Evolutionary conservation across 2,113 vertebrate genomes (phyloP).

Genomic region (Muntiacus muntjak): DNA sequence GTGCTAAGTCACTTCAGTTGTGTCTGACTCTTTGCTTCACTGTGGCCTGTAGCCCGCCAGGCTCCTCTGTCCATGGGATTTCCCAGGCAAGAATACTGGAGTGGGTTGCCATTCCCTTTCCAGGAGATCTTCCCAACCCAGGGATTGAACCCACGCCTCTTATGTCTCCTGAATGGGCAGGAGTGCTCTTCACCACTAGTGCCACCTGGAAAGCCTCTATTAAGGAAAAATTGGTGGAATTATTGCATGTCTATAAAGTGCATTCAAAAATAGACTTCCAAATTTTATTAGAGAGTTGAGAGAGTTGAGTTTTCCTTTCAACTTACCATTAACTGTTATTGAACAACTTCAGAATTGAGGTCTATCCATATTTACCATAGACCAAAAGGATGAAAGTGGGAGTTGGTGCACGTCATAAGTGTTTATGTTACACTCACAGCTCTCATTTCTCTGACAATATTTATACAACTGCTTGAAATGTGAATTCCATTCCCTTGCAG

Average conservation of each 20-base stretch:
- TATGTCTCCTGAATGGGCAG: not conserved
- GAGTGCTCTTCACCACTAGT: too few species aligned
- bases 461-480: not conserved
- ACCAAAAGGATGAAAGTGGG: not conserved
- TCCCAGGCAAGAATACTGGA: not conserved
- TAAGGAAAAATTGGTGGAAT: not conserved
- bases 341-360: not conserved
- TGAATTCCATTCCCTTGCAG: not conserved
- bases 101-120: not conserved
- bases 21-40: not conserved
- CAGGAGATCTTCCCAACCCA: not conserved
- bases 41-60: not conserved
- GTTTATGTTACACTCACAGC: not conserved
- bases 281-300: not conserved
- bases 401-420: not conserved
- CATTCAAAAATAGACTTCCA: not conserved
- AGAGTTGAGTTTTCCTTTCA: not conserved
- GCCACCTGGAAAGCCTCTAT: not conserved
- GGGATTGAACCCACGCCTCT: not conserved
- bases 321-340: not conserved
- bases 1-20: not conserved
- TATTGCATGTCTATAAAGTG: not conserved
- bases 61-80: not conserved
- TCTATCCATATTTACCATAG: not conserved
- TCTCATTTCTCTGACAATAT: not conserved